Percentiles rank a stretch among this genome's conserved stretches.
These are phyloP conservation scores for Eulemur macaco DNA, from an alignment of 2,113 vertebrate species.

Conservation along the genomic window DNA sequence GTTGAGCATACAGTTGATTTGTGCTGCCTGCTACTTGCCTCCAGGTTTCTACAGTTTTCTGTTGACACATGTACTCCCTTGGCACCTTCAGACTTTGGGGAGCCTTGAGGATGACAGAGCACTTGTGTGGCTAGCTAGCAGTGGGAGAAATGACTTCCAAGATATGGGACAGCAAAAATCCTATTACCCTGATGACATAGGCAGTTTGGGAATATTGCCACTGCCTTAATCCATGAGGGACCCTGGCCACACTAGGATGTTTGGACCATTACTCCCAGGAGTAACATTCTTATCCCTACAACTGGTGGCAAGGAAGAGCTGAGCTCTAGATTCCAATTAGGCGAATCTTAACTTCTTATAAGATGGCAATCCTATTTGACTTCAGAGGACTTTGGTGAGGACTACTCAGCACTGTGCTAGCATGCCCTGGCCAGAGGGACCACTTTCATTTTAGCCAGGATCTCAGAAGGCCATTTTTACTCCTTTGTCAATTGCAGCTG, in stretches of 20 bases:
- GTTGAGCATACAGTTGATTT: not conserved
- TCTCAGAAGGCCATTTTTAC: not conserved
- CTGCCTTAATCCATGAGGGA: not conserved
- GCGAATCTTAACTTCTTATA: not conserved
- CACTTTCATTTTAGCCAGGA: not conserved
- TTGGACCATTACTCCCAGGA: not conserved
- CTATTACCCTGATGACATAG: not conserved
- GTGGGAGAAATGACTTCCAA: not conserved
- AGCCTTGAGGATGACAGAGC: no score
- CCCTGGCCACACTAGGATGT: not conserved
- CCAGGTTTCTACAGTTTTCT: not conserved
- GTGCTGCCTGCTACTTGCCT: not conserved
- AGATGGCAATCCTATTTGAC: not conserved
- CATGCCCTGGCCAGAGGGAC: not conserved
- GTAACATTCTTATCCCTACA: not conserved
- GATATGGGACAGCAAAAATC: not conserved
- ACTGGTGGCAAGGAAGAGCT: not conserved
- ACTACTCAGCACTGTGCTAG: not conserved
- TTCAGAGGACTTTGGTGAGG: not conserved
- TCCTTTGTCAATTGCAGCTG: not conserved
- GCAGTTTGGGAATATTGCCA: not conserved
- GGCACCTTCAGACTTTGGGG: not conserved
- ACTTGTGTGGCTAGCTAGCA: not conserved
- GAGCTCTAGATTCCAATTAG: not conserved
- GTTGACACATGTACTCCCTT: not conserved